Conservation (phyloP, 2,797 vertebrate genomes). For the Eurystomus glaucurus region DNA sequence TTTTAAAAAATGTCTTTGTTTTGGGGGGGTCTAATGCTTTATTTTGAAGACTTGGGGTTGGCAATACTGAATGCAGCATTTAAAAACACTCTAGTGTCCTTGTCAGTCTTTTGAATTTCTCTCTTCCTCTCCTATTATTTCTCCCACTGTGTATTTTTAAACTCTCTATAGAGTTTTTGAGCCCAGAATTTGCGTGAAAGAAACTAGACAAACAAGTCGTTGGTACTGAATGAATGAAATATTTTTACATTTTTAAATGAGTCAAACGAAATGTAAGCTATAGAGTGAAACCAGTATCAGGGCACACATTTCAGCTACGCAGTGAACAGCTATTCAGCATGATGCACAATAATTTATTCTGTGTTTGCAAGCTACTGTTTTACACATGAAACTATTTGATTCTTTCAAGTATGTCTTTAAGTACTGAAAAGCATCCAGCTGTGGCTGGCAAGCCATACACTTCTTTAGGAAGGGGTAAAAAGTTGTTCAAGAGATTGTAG, state of each 20-base stretch:
- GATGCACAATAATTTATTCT: not conserved
- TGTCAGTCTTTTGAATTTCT: constrained; percentile 64
- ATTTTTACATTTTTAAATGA: constrained; percentile 51
- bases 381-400: not conserved
- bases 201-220: constrained; percentile 31
- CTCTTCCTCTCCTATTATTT: constrained; percentile 73
- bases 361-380: constrained; percentile 19
- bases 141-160: constrained; percentile 57
- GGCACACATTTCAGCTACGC: not conserved
- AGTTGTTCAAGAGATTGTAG: not conserved
- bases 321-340: constrained; percentile 5
- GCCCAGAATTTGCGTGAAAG: constrained; percentile 39
- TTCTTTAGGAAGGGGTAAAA: constrained; percentile 11
- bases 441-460: not conserved
- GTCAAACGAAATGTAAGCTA: not conserved
- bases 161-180: constrained; percentile 18
- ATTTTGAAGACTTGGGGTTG: constrained; percentile 31
- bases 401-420: constrained; percentile 11
- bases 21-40: not conserved
- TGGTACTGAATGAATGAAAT: constrained; percentile 33
- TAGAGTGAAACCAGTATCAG: not conserved
- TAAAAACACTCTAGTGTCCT: constrained; percentile 58
- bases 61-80: constrained; percentile 48
- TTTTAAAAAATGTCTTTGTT: not conserved
- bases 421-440: not conserved